Base-by-base conservation (phyloP, 1,140 invertebrate genomes). In the Philaenus spumarius region DNA sequence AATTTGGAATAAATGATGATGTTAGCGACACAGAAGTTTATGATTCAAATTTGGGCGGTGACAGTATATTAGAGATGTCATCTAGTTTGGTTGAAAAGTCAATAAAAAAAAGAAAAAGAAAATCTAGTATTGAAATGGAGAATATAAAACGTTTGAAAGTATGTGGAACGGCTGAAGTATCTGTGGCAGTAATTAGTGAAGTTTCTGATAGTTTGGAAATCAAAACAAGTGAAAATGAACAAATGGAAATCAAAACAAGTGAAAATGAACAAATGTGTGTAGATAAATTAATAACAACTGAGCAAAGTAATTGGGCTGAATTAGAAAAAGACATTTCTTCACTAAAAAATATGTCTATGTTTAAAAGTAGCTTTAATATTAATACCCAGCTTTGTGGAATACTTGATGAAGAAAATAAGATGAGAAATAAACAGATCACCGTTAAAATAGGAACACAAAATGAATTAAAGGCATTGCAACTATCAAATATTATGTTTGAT, bases 41-140 rank as follows among this genome's bases (percentile, higher is more conserved):
- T 19, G 65, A 68, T 58, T 57, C 57, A 7, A 66, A 68, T 62
- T 53, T 43, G 34, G 67, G 67, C 20, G 67, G 67, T 7, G 67
- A 66, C 14, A 67, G 62, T 59, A 35, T 68, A 24, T 51, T 68
- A 22, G 60, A 67, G 55, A 46, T 58, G 19, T 66, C 62, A 23
- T 22, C n/a, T 12, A 20, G 35, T 19, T 17, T 37, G 3, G n/a
- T 19, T 11, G 3, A 39, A 9, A 53, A 12, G 2, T 30, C 15
- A 51, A 11, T 30, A 26, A 51, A 4, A 17, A 39, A 14, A 17
- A 59, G 30, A 35, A 51, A 59, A 55, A 55, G 42, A 30, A 55
- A 55, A 14, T 12, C 17, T 17, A 55, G 39, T 45, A 5, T 55
- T 43, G 53, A 55, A 15, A 19, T 11, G 5, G 19, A 14, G 20